phyloP scores from a whole-genome alignment of 2,113 vertebrate genomes.

The Oryzias javanicus region DNA sequence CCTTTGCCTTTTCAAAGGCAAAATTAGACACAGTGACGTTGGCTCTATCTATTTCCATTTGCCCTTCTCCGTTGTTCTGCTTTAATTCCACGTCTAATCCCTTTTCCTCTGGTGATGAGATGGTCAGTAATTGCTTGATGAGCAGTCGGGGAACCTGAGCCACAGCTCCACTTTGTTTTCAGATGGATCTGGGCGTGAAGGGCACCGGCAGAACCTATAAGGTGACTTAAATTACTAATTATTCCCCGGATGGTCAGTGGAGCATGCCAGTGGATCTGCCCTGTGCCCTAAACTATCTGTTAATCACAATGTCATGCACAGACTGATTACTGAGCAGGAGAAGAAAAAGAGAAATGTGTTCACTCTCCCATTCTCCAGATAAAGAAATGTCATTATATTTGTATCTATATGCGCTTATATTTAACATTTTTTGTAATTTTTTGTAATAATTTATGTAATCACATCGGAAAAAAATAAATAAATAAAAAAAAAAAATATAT shows the following conservation, averaged over 20 bases:
- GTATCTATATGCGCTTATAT: no score
- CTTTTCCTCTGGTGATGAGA: conserved; percentile 56
- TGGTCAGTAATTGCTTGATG: conserved; percentile 67
- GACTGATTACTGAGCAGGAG: conserved; percentile 50
- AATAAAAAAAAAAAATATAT: no score
- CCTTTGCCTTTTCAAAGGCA: conserved; percentile 32
- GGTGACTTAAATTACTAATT: conserved; percentile 70
- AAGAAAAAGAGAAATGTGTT: not conserved
- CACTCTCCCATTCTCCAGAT: no score
- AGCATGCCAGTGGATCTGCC: conserved; percentile 54
- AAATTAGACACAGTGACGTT: conserved; percentile 30
- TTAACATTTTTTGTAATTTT: no score
- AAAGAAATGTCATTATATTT: no score
- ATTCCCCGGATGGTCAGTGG: conserved; percentile 48
- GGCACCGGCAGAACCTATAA: conserved; percentile 60
- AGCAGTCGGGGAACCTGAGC: conserved; percentile 43
- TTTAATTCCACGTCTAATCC: conserved; percentile 48
- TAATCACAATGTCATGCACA: conserved; percentile 57
- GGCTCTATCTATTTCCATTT: conserved; percentile 16
- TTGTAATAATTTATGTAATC: no score
- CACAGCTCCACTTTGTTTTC: conserved; percentile 60
- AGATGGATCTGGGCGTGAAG: conserved; percentile 70
- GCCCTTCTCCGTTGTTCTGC: conserved; percentile 38
- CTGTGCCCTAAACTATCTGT: conserved; percentile 41
- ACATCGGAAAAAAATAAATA: no score